These are phyloP conservation scores for Thalassoma bifasciatum DNA, from an alignment of 2,113 vertebrate species.

Conservation along the genomic window DNA sequence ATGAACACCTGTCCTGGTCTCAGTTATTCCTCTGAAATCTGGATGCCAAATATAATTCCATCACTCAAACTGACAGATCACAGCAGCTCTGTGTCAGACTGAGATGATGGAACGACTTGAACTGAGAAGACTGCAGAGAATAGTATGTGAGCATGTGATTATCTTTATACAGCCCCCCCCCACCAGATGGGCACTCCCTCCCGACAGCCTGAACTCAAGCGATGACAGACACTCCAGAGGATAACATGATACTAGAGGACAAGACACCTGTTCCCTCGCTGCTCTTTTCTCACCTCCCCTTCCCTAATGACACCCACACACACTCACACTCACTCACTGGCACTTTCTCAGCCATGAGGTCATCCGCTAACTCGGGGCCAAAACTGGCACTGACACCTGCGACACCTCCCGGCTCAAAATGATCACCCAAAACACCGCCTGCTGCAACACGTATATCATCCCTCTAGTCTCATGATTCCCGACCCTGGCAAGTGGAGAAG, in stretches of 20 bases:
- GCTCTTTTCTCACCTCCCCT: constrained; percentile 36
- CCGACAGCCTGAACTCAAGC: constrained; percentile 43
- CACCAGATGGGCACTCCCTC: constrained; percentile 74
- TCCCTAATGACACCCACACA: constrained; percentile 44
- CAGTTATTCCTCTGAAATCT: neutral
- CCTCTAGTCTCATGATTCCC: constrained; percentile 1
- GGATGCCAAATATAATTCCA: neutral
- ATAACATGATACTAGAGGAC: constrained; percentile 70
- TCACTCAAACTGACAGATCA: neutral
- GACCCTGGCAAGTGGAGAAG: constrained; percentile 2
- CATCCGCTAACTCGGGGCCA: constrained; percentile 57
- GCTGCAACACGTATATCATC: constrained; percentile 8
- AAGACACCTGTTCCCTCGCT: constrained; percentile 80
- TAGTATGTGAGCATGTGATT: constrained; percentile 27
- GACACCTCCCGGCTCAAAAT: constrained; percentile 25
- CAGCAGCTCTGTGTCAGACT: neutral
- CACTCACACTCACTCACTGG: constrained; percentile 26
- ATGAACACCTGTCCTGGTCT: neutral
- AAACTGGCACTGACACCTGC: constrained; percentile 62
- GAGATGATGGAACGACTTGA: neutral
- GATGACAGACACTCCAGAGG: constrained; percentile 72
- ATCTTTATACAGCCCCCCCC: constrained; percentile 8
- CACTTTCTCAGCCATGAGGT: constrained; percentile 70
- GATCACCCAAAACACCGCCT: constrained; percentile 45
- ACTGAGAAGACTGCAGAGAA: neutral